Evolutionary conservation across 2,797 vertebrate genomes (phyloP).

Genomic region (Triplophysa bombifrons): DNA sequence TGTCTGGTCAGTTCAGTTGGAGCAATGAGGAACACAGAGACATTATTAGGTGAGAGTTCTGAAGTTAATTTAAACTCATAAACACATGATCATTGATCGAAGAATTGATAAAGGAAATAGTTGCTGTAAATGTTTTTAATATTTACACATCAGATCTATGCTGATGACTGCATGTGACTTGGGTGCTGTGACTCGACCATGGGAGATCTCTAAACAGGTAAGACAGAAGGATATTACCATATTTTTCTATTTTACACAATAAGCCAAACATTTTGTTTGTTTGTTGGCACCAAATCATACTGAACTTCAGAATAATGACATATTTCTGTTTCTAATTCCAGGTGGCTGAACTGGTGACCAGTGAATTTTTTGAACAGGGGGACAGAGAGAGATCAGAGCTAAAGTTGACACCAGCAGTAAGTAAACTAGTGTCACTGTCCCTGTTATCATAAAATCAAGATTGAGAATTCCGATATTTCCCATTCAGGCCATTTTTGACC

Average conservation of each 20-base stretch:
- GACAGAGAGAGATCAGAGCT: conserved; percentile 81
- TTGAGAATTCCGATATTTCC: neutral
- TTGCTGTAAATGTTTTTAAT: neutral
- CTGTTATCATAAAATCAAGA: neutral
- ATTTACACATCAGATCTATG: conserved; percentile 74
- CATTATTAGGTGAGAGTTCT: conserved; percentile 72
- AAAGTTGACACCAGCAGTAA: conserved; percentile 80
- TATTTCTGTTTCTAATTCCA: conserved; percentile 47
- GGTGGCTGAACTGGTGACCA: conserved; percentile 83
- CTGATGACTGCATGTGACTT: conserved; percentile 83
- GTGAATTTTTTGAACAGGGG: conserved; percentile 84
- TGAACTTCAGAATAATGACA: neutral
- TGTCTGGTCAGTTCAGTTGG: conserved; percentile 78
- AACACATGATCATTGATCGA: neutral
- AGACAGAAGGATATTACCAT: conserved; percentile 9
- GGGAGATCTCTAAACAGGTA: conserved; percentile 84
- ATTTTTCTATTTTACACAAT: neutral
- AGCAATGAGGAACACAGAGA: conserved; percentile 77
- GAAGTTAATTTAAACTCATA: neutral
- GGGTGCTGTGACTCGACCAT: conserved; percentile 82
- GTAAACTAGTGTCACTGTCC: conserved; percentile 19
- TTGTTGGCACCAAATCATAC: too few relatives aligned
- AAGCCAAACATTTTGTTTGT: neutral
- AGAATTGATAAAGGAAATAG: neutral
- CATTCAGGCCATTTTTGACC: conserved; percentile 82